These are phyloP conservation scores for Condylostylus longicornis DNA, from an alignment of 1,140 invertebrate species.

Conservation along the genomic window DNA sequence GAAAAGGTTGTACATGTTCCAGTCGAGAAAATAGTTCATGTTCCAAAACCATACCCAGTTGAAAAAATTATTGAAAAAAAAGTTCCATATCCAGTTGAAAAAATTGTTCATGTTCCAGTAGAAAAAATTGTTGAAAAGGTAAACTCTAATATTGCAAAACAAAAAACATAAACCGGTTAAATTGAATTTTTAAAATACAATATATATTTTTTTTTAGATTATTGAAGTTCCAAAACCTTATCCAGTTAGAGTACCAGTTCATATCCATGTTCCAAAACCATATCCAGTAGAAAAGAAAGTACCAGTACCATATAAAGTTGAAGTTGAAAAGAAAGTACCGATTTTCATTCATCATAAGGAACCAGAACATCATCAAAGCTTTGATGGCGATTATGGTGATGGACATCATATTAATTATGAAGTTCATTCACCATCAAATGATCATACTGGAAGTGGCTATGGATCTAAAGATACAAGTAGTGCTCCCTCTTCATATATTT, in stretches of 20 bases:
- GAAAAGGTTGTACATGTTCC: conserved; percentile 45
- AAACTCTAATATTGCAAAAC: too few species aligned
- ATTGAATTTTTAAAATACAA: too few species aligned
- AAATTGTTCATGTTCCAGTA: conserved; percentile 37
- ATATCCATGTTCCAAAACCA: conserved; percentile 35
- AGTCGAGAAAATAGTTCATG: conserved; percentile 30
- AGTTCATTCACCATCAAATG: conserved; percentile 1
- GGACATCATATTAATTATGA: conserved; percentile 1
- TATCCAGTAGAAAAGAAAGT: conserved; percentile 39
- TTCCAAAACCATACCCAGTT: conserved; percentile 17
- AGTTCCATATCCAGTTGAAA: conserved; percentile 44
- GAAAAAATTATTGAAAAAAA: conserved; percentile 36
- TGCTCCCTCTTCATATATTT: background rate
- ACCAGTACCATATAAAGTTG: conserved; percentile 35
- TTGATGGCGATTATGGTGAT: background rate
- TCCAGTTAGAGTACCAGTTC: conserved; percentile 37
- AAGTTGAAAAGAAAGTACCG: conserved; percentile 37
- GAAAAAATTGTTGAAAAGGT: conserved; percentile 38
- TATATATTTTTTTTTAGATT: too few species aligned
- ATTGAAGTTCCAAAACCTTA: conserved; percentile 37
- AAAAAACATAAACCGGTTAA: conserved; percentile 43
- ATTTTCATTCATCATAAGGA: conserved; percentile 19
- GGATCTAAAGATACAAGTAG: background rate
- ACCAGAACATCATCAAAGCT: conserved; percentile 5
- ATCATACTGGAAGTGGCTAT: conserved; percentile 1